Evolutionary conservation across 2,113 vertebrate genomes (phyloP).

Genomic region (Columba livia): DNA sequence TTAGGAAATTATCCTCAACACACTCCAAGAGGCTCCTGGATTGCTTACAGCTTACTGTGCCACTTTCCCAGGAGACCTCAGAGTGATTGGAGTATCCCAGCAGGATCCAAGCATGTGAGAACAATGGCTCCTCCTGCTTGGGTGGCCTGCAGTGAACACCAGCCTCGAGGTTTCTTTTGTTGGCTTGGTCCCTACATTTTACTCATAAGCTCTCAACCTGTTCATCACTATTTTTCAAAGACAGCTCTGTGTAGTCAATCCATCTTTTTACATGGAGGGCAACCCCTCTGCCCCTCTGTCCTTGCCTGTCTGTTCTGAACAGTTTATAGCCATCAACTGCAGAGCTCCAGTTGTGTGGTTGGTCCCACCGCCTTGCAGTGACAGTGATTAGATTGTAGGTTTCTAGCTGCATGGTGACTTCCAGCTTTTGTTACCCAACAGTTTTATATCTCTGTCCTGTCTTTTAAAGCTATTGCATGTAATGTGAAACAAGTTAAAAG

Average conservation of each 20-base stretch:
- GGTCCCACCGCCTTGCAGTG: not conserved
- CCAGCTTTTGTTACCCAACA: not conserved
- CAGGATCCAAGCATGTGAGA: not conserved
- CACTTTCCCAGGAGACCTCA: not conserved
- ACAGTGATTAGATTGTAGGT: not conserved
- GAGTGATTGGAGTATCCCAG: not conserved
- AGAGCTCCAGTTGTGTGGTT: not conserved
- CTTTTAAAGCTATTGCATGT: not conserved
- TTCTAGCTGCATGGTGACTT: not conserved
- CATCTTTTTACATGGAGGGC: too few species aligned
- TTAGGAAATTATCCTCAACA: not conserved
- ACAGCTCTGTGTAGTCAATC: too few species aligned
- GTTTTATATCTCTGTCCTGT: not conserved
- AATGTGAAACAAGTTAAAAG: not conserved
- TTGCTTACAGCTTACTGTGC: not conserved
- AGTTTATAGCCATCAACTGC: not conserved
- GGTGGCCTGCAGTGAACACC: not conserved
- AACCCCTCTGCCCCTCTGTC: too few species aligned
- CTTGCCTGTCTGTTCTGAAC: too few species aligned
- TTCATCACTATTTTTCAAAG: too few species aligned
- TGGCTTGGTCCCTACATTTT: not conserved
- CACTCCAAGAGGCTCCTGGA: not conserved
- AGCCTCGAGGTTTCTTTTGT: not conserved
- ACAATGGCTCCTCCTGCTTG: not conserved
- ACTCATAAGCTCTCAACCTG: not conserved